Evolutionary conservation across 2,797 vertebrate genomes (phyloP).

Genomic region (Coilia nasus): DNA sequence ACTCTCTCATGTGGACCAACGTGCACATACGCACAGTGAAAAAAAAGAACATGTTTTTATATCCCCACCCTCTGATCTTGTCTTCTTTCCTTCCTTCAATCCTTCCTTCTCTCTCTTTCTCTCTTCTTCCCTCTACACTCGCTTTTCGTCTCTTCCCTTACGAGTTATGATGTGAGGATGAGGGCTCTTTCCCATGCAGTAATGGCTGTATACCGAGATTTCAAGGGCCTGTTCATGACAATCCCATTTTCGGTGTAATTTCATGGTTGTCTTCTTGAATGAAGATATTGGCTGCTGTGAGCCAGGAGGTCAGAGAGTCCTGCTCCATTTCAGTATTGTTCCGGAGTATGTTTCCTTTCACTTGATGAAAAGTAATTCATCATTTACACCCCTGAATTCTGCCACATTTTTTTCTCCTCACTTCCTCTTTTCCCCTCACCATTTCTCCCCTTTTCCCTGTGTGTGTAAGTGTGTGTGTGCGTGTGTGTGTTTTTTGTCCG

Average conservation of each 20-base stretch:
- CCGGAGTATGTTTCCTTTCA: conserved; percentile 99
- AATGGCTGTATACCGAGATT: conserved; percentile 99
- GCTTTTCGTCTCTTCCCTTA: conserved; percentile 76
- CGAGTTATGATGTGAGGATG: conserved; percentile 98
- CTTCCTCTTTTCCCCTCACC: conserved; percentile 79
- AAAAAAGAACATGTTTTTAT: conserved; percentile 24
- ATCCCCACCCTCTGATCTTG: neutral
- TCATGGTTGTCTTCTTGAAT: conserved; percentile 99
- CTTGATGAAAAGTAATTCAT: conserved; percentile 97
- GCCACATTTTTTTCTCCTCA: conserved; percentile 81
- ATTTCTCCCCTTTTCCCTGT: conserved; percentile 76
- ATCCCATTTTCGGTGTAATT: conserved; percentile 99
- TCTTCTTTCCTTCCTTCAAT: conserved; percentile 37
- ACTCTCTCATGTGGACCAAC: neutral
- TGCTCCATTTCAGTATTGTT: conserved; percentile 99
- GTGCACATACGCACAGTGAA: conserved; percentile 34
- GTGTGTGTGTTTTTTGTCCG: neutral
- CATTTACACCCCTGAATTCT: conserved; percentile 99
- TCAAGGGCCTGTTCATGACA: conserved; percentile 99
- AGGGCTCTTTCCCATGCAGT: conserved; percentile 95
- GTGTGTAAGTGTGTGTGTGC: neutral
- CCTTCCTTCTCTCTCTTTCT: conserved; percentile 38
- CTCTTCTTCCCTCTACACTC: conserved; percentile 62
- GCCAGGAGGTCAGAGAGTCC: conserved; percentile 99
- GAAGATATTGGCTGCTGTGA: conserved; percentile 99